Conservation (phyloP, 2,113 vertebrate genomes). For the Apteryx owenii region DNA sequence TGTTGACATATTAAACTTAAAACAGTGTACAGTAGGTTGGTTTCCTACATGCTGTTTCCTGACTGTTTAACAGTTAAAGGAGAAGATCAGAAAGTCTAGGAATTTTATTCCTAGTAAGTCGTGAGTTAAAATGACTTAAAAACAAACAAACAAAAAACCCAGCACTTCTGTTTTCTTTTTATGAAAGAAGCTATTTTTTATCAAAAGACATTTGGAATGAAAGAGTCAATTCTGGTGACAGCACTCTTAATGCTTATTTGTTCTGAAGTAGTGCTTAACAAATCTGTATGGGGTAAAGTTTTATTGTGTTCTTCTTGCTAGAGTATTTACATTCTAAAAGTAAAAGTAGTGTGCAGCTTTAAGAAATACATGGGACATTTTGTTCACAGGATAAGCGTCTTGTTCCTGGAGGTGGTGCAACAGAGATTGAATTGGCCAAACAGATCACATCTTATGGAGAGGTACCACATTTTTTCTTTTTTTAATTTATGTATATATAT, state of each 20-base stretch:
- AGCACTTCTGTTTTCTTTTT: background rate
- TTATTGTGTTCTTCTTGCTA: background rate
- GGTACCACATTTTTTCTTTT: conserved; percentile 72
- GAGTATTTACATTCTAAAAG: background rate
- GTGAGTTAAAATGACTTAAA: background rate
- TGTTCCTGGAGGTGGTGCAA: conserved; percentile 93
- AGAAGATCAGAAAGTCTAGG: background rate
- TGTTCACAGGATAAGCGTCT: conserved; percentile 89
- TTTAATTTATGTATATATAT: background rate
- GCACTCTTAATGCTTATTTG: background rate
- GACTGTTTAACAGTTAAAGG: background rate
- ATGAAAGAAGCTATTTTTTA: background rate
- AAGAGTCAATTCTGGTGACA: background rate
- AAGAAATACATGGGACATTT: background rate
- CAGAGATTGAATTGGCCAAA: conserved; percentile 95
- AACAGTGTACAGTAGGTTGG: background rate
- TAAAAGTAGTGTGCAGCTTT: background rate
- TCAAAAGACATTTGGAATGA: background rate
- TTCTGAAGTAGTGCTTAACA: background rate
- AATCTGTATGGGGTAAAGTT: background rate
- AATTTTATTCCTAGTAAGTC: background rate
- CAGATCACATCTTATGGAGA: conserved; percentile 94
- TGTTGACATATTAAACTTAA: background rate
- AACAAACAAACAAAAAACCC: background rate
- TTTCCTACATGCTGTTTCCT: background rate